These are phyloP conservation scores for Pao palembangensis DNA, from an alignment of 2,113 vertebrate genomes.

Conservation along the genomic window DNA sequence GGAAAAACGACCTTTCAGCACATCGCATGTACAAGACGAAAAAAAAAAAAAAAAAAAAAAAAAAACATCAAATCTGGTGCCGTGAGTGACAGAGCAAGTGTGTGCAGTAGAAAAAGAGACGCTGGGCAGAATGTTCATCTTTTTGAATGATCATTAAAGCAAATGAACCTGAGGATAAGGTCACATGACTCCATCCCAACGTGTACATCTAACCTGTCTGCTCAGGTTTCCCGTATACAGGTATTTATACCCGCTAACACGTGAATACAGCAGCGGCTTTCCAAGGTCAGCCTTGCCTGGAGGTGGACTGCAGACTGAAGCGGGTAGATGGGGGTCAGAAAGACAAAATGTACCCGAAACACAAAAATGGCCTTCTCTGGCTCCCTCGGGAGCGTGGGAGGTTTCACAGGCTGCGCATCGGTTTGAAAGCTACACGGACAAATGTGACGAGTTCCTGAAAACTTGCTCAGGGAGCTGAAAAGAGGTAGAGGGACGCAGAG, in stretches of 20 bases:
- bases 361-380: conserved; percentile 14
- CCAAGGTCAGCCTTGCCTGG: conserved; percentile 30
- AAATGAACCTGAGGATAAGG: conserved; percentile 52
- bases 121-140: conserved; percentile 25
- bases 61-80: neutral
- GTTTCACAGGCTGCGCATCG: conserved; percentile 25
- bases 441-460: conserved; percentile 23
- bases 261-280: conserved; percentile 54
- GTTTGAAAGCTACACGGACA: conserved; percentile 12
- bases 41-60: too few species aligned
- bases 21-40: neutral
- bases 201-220: conserved; percentile 67
- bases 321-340: neutral
- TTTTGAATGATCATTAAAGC: conserved; percentile 38
- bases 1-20: conserved; percentile 13
- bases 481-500: neutral
- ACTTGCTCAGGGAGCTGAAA: conserved; percentile 7
- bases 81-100: conserved; percentile 3
- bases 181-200: conserved; percentile 60
- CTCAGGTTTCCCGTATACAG: conserved; percentile 67
- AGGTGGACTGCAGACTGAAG: conserved; percentile 6
- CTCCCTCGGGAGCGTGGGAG: conserved; percentile 13
- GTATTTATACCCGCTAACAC: conserved; percentile 62
- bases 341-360: neutral
- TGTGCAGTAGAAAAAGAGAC: conserved; percentile 6